Conservation (phyloP, 2,888 invertebrate species). For the Litoditis marina region DNA sequence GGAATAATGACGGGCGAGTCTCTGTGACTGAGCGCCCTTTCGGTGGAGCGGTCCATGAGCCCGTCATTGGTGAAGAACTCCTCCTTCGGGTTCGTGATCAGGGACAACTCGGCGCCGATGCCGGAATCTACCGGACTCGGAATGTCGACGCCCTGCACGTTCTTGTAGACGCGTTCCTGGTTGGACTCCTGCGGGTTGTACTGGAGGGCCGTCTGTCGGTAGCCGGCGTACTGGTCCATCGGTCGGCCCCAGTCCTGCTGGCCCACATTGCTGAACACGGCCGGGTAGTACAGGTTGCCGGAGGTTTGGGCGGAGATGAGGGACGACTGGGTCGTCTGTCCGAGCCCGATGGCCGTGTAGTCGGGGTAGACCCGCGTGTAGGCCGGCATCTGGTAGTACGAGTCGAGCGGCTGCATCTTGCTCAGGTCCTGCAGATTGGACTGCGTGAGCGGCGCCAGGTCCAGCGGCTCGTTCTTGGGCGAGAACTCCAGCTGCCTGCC, state of each 20-base stretch:
- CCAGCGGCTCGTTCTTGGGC: slow-evolving; percentile 60
- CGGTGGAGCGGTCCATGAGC: slow-evolving; percentile 39
- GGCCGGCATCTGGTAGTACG: slow-evolving; percentile 39
- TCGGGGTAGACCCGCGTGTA: slow-evolving; percentile 33
- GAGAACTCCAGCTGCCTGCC: slow-evolving; percentile 39
- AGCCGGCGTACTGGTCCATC: slow-evolving; percentile 24
- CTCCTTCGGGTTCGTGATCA: slow-evolving; percentile 43
- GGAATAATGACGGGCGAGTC: slow-evolving; percentile 77
- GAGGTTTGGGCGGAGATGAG: slow-evolving; percentile 10
- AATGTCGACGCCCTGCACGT: slow-evolving; percentile 72
- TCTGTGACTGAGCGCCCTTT: slow-evolving; percentile 46
- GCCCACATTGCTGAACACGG: slow-evolving; percentile 13
- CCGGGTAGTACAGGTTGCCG: slow-evolving; percentile 24
- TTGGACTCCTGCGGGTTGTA: slow-evolving; percentile 14
- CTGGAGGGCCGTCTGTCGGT: slow-evolving; percentile 16
- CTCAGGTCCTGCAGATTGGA: slow-evolving; percentile 51
- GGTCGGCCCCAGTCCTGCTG: slow-evolving; percentile 29
- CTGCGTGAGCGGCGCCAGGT: slow-evolving; percentile 47
- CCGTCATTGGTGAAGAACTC: slow-evolving; percentile 33
- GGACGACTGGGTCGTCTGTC: slow-evolving; percentile 8
- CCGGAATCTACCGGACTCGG: slow-evolving; percentile 78
- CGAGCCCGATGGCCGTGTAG: slow-evolving; percentile 4
- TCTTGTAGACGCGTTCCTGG: slow-evolving; percentile 21
- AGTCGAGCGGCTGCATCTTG: slow-evolving; percentile 53
- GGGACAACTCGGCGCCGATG: slow-evolving; percentile 70